Conservation (phyloP, 2,797 vertebrate species). For the Parauchenoglanis punctatus region DNA sequence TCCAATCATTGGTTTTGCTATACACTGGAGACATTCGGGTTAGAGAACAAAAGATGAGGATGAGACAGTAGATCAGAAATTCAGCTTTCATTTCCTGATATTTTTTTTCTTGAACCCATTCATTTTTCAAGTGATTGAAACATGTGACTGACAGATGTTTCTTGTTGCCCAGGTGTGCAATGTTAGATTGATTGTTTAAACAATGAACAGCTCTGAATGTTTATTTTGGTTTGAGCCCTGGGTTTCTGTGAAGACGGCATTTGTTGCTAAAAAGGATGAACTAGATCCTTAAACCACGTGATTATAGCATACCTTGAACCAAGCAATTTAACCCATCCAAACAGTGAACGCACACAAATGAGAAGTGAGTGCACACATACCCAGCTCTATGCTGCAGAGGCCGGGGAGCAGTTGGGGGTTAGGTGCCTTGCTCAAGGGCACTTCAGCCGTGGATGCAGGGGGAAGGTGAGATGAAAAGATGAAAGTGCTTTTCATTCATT, state of each 20-base stretch:
- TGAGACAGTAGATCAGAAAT: background rate
- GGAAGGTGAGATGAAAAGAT: too few relatives aligned
- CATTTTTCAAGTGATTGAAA: background rate
- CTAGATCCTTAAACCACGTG: background rate
- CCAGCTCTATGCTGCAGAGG: too few relatives aligned
- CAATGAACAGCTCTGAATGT: background rate
- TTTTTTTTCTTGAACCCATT: background rate
- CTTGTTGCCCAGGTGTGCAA: background rate
- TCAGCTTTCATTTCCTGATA: background rate
- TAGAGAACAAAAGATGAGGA: background rate
- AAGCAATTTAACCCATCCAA: too few relatives aligned
- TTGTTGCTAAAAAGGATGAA: background rate
- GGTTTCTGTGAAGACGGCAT: background rate
- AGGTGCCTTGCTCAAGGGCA: too few relatives aligned
- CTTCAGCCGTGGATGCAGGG: too few relatives aligned
- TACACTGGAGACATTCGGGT: background rate
- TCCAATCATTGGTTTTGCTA: background rate
- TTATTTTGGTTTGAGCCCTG: background rate
- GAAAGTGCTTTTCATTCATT: too few relatives aligned
- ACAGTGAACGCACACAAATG: too few relatives aligned
- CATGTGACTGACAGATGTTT: background rate
- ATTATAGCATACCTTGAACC: background rate
- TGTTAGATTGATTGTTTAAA: background rate
- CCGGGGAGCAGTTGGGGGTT: too few relatives aligned
- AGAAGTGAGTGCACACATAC: too few relatives aligned